Percentiles rank a stretch among this genome's conserved stretches.
Evolutionary conservation across 1,140 invertebrate species (phyloP).

Genomic region (Drosophila obscura): DNA sequence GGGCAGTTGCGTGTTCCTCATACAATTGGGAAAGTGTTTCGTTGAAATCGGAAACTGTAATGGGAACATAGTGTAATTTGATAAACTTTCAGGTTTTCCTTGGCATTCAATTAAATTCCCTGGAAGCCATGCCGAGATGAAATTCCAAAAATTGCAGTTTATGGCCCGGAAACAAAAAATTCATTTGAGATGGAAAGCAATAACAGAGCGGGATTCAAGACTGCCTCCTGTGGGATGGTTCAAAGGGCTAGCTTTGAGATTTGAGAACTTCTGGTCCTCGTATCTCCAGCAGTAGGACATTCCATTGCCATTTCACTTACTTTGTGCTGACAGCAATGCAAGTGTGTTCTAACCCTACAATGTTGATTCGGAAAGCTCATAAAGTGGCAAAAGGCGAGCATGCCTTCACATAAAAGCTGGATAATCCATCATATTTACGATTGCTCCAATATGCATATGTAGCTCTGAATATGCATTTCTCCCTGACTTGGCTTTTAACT

Average conservation of each 20-base stretch:
- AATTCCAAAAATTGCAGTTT: no score
- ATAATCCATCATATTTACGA: constrained; percentile 76
- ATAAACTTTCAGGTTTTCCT: neutral
- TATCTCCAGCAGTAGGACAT: neutral
- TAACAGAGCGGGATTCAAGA: neutral
- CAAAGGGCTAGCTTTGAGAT: no score
- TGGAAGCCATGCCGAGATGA: neutral
- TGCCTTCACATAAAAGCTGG: constrained; percentile 20
- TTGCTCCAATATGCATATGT: constrained; percentile 49
- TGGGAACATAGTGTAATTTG: constrained; percentile 9
- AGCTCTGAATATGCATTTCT: constrained; percentile 33
- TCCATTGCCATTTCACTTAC: constrained; percentile 31
- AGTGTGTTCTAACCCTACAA: constrained; percentile 7
- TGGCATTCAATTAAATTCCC: no score
- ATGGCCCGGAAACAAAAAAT: neutral
- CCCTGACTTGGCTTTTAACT: constrained; percentile 11
- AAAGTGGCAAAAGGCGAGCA: constrained; percentile 13
- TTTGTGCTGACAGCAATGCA: constrained; percentile 20
- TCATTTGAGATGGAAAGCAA: constrained; percentile 9
- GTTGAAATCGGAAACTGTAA: constrained; percentile 97
- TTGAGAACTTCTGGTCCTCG: no score
- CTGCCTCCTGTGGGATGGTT: constrained; percentile 1
- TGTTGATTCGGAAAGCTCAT: constrained; percentile 3
- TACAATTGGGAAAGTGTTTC: constrained; percentile 95
- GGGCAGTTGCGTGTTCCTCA: constrained; percentile 95